Percentiles rank a stretch among this genome's conserved stretches.
Conservation (phyloP, 2,797 vertebrate species). For the Myiothlypis coronata region DNA sequence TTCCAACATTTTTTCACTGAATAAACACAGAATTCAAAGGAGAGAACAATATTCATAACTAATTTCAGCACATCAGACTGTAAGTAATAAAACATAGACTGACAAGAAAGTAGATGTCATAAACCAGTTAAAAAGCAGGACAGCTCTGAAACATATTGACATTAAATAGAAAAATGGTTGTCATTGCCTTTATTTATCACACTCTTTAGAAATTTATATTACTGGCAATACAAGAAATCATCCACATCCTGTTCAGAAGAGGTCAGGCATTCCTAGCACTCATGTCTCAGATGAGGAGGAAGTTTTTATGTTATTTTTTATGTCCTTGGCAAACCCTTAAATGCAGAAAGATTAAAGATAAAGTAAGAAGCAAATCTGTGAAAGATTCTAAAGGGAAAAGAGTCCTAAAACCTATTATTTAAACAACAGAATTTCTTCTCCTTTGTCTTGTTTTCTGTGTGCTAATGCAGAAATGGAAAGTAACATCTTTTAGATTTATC, state of each 20-base stretch:
- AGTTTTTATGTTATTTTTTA: background rate
- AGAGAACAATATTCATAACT: background rate
- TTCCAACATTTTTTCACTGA: background rate
- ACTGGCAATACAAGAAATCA: background rate
- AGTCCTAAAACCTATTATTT: background rate
- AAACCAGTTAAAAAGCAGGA: background rate
- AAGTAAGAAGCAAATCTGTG: background rate
- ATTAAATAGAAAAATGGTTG: background rate
- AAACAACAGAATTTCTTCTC: background rate
- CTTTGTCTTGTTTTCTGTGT: background rate
- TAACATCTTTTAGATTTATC: background rate
- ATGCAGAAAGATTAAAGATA: background rate
- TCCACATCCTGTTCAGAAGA: background rate
- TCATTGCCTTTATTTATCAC: background rate
- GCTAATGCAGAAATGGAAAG: background rate
- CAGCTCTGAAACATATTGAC: background rate
- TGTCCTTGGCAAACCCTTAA: background rate
- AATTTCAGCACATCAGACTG: background rate
- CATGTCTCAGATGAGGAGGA: background rate
- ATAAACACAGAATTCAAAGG: background rate
- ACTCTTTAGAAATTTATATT: background rate
- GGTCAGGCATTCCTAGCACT: background rate
- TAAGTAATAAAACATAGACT: background rate
- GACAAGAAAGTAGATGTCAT: background rate
- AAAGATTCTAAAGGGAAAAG: background rate